Base-by-base conservation (phyloP, 1,140 invertebrate species). In the Sminthurides bifidus region DNA sequence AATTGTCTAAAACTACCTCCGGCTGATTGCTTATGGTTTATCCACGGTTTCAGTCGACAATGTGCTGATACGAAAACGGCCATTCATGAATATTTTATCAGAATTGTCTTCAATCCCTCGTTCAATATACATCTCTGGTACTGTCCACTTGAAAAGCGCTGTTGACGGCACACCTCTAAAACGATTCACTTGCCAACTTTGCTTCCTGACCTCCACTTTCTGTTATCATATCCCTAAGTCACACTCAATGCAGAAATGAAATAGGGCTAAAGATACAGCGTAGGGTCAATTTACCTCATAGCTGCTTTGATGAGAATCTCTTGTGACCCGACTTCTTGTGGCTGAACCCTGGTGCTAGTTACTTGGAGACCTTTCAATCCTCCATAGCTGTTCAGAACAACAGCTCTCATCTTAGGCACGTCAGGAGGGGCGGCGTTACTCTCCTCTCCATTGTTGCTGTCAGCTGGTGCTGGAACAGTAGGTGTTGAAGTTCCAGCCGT, bases 361-460 rank as follows among this genome's bases (percentile, higher is more conserved):
- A 56, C 37, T 48, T 60, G 56, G 10, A 60, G 38, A 35, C 54
- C 54, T 49, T 60, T 60, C 0, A 60, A 37, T 3, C 59, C 54
- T 15, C 59, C 59, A 33, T 54, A 59, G 23, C 44, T 40, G 29
- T 45, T 59, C 1, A 59, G 40, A 38, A 55, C 17, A 5, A 59
- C 53, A 6, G 53, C 58, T 37, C 26, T 59, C 58, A 59, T 59
- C 50, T 59, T 30, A 8, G 38, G 49, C 19, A 19, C 43, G 14
- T 30, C 37, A n/a, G n/a, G n/a, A n/a, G n/a, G n/a, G n/a, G n/a
- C n/a, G n/a, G n/a, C n/a, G n/a, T n/a, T n/a, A n/a, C n/a, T n/a
- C n/a, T n/a, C n/a, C n/a, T n/a, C n/a, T n/a, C n/a, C n/a, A n/a
- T n/a, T n/a, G n/a, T n/a, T n/a, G n/a, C n/a, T n/a, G n/a, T n/a